These are phyloP conservation scores for Epinephelus cyanopodus DNA, from an alignment of 2,113 vertebrate genomes.

Conservation along the genomic window DNA sequence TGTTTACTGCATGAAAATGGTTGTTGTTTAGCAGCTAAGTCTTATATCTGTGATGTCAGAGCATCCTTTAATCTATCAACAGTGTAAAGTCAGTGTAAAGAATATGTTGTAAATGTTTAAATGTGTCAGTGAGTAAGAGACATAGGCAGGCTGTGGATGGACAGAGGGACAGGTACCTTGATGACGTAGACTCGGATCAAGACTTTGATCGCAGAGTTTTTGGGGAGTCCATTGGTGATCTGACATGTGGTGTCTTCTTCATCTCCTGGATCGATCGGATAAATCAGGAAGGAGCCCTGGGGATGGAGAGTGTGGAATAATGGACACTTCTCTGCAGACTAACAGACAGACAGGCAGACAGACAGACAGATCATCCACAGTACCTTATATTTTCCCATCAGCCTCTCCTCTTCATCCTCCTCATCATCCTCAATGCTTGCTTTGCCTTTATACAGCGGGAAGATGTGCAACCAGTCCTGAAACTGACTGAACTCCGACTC, in stretches of 20 bases:
- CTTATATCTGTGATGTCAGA: background rate
- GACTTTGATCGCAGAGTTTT: slow-evolving; percentile 91
- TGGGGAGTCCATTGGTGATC: slow-evolving; percentile 89
- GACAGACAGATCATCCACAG: background rate
- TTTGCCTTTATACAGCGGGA: slow-evolving; percentile 90
- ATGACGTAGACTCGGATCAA: slow-evolving; percentile 91
- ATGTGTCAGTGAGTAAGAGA: background rate
- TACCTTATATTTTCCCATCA: slow-evolving; percentile 97
- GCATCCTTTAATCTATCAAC: background rate
- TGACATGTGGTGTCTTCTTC: slow-evolving; percentile 76
- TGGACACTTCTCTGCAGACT: background rate
- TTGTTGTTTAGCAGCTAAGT: background rate
- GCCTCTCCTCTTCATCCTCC: slow-evolving; percentile 86
- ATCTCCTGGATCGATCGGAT: slow-evolving; percentile 85
- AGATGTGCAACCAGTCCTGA: slow-evolving; percentile 92
- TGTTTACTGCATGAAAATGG: background rate
- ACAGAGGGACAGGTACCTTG: slow-evolving; percentile 83
- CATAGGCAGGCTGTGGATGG: background rate
- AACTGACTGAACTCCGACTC: slow-evolving; percentile 93
- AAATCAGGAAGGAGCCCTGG: slow-evolving; percentile 94
- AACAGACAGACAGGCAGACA: background rate
- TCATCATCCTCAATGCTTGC: slow-evolving; percentile 87
- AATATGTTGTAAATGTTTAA: background rate
- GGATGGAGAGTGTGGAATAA: background rate
- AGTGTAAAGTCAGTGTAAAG: background rate